phyloP scores from a whole-genome alignment of 2,888 invertebrate genomes.

The Drosophila hamatofila region DNA sequence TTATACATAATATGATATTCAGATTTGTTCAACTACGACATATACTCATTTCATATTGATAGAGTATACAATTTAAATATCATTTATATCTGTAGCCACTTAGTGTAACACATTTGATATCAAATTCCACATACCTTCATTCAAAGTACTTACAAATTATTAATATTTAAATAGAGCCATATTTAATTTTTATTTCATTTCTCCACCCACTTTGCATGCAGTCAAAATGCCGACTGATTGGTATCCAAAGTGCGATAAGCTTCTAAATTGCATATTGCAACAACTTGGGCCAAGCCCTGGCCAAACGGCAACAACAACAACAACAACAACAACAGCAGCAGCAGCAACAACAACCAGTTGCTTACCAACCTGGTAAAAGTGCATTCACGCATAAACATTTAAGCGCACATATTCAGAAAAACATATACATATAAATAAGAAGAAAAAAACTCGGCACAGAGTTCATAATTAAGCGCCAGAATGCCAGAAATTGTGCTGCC shows the following conservation, averaged over 20 bases:
- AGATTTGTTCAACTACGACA: no score
- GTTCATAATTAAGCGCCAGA: constrained; percentile 81
- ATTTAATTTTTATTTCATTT: constrained; percentile 72
- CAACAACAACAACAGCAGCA: constrained; percentile 2
- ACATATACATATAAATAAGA: constrained; percentile 12
- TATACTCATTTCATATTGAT: no score
- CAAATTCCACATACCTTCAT: neutral
- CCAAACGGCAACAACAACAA: constrained; percentile 7
- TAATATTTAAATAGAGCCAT: constrained; percentile 76
- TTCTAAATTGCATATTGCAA: constrained; percentile 75
- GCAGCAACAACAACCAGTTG: constrained; percentile 24
- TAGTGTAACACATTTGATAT: neutral
- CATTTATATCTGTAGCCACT: no score
- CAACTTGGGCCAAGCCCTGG: constrained; percentile 63
- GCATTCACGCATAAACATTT: constrained; percentile 67
- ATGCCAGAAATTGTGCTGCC: constrained; percentile 64
- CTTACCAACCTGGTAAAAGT: constrained; percentile 57
- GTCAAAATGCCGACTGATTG: constrained; percentile 65
- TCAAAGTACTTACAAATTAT: constrained; percentile 14
- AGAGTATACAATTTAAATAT: no score
- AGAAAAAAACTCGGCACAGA: constrained; percentile 38
- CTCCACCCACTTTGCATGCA: constrained; percentile 69
- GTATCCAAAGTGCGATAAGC: constrained; percentile 72
- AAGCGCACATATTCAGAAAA: constrained; percentile 44
- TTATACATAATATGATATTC: no score